Evolutionary conservation across 2,888 invertebrate species (phyloP).

Genomic region (Pachymerium ferrugineum): DNA sequence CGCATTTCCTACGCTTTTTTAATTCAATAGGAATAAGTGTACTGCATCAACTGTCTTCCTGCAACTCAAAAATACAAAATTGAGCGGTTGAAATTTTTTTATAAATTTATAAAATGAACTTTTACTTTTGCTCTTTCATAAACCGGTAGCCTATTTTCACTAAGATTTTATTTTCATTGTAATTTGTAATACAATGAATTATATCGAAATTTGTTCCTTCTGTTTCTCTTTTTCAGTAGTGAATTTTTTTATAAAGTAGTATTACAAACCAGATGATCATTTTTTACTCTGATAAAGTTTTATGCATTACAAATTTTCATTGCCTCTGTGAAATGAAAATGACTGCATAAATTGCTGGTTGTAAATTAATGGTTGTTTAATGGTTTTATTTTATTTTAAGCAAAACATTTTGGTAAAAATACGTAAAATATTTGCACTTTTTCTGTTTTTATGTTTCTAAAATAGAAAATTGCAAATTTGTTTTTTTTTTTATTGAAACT

Average conservation of each 20-base stretch:
- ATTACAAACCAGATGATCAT: background rate
- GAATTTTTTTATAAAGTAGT: too few relatives aligned
- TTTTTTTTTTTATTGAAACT: background rate
- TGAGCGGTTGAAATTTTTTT: background rate
- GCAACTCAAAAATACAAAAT: background rate
- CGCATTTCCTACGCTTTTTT: background rate
- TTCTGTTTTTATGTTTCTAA: too few relatives aligned
- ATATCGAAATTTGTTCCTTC: too few relatives aligned
- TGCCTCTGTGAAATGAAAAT: conserved; percentile 10
- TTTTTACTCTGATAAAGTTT: background rate
- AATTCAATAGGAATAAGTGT: background rate
- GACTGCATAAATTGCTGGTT: background rate
- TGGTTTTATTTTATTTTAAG: conserved; percentile 1
- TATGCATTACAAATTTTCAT: background rate
- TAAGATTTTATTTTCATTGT: background rate
- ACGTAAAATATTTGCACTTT: too few relatives aligned
- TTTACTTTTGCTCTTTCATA: background rate
- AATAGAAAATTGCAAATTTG: background rate
- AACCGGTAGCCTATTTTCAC: background rate
- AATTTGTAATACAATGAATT: too few relatives aligned
- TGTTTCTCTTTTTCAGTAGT: too few relatives aligned
- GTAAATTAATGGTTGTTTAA: conserved; percentile 25
- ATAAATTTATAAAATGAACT: background rate
- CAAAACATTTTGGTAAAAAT: background rate
- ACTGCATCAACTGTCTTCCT: conserved; percentile 25